These are phyloP conservation scores for Ptychobarbus kaznakovi DNA, from an alignment of 2,797 vertebrate species.

Conservation along the genomic window DNA sequence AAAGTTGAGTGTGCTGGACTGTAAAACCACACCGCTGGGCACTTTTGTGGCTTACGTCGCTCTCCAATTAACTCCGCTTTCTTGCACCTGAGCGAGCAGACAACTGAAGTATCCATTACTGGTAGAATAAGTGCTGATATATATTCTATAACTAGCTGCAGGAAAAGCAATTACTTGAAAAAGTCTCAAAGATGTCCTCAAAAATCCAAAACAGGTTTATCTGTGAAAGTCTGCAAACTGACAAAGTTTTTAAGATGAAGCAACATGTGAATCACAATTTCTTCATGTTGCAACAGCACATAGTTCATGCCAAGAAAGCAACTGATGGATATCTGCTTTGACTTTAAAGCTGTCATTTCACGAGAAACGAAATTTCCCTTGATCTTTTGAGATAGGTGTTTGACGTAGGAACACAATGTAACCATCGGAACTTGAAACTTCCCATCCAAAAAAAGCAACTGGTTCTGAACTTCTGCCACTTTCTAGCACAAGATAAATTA, in stretches of 20 bases:
- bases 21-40: not conserved
- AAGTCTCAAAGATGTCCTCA: constrained; percentile 13
- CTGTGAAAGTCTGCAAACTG: constrained; percentile 1
- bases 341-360: not conserved
- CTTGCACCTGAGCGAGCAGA: constrained; percentile 30
- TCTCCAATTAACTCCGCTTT: constrained; percentile 47
- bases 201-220: constrained; percentile 38
- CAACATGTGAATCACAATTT: constrained; percentile 3
- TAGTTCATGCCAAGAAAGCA: constrained; percentile 1
- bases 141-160: constrained; percentile 4
- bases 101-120: constrained; percentile 47
- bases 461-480: constrained; percentile 10
- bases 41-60: constrained; percentile 24
- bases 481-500: not conserved
- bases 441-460: not conserved
- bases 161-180: constrained; percentile 46
- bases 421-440: not conserved
- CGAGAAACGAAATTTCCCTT: not conserved
- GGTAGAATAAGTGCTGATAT: constrained; percentile 32
- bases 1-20: constrained; percentile 11
- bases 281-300: constrained; percentile 13
- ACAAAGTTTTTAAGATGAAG: constrained; percentile 11
- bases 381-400: not conserved
- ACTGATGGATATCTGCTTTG: constrained; percentile 12
- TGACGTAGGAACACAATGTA: not conserved